Evolutionary conservation across 1,140 invertebrate genomes (phyloP).

Genomic region (Drosophila pachea): DNA sequence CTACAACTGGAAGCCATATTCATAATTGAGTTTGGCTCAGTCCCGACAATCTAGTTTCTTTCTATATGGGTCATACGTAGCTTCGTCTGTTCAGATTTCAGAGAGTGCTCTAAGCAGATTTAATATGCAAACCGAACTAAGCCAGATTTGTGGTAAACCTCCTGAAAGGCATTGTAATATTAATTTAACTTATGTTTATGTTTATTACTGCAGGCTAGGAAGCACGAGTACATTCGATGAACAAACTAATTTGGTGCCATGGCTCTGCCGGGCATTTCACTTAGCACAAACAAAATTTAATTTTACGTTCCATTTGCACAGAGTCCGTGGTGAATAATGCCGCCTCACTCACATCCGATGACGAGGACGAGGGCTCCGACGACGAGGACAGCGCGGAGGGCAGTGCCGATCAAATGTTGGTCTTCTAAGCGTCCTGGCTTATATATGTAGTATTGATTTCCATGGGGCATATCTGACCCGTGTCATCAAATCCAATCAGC

Average conservation of each 20-base stretch:
- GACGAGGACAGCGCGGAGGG: slow-evolving; percentile 86
- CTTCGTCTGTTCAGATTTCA: background rate
- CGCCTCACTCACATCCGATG: slow-evolving; percentile 81
- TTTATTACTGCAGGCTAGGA: slow-evolving; percentile 12
- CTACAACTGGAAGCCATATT: no score
- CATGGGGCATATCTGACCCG: slow-evolving; percentile 18
- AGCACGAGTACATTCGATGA: background rate
- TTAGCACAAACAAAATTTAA: slow-evolving; percentile 35
- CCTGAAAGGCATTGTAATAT: slow-evolving; percentile 20
- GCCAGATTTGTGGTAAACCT: slow-evolving; percentile 30
- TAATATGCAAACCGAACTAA: slow-evolving; percentile 26
- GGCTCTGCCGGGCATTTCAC: background rate
- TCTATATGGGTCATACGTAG: slow-evolving; percentile 3
- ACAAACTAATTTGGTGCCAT: slow-evolving; percentile 13
- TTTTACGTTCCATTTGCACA: slow-evolving; percentile 74
- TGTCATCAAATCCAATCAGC: slow-evolving; percentile 60
- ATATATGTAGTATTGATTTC: slow-evolving; percentile 32
- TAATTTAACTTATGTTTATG: slow-evolving; percentile 38
- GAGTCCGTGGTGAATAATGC: slow-evolving; percentile 82
- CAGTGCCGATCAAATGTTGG: slow-evolving; percentile 87
- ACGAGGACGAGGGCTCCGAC: slow-evolving; percentile 85
- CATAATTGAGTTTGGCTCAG: no score
- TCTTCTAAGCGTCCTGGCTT: slow-evolving; percentile 82
- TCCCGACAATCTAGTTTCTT: background rate
- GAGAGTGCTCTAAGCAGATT: slow-evolving; percentile 1